Evolutionary conservation across 2,888 invertebrate genomes (phyloP), one percentile per base, ranked within the genome.

Genomic region (Ommatoiulus sabulosus): DNA sequence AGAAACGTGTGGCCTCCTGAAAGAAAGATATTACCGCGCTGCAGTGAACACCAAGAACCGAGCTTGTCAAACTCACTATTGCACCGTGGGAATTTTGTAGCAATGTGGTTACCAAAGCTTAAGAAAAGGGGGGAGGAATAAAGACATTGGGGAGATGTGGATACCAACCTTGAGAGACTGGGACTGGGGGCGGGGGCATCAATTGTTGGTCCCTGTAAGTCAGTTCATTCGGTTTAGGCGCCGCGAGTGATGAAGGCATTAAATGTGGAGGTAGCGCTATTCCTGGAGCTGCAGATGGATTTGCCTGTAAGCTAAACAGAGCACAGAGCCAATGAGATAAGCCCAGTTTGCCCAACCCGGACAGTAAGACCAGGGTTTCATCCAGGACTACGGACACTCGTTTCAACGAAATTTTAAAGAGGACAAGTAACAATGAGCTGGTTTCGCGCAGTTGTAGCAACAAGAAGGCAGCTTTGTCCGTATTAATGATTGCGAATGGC

Each of bases 171-270:
- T 87, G 87, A 44, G 87, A 87, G 20, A 52, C 87, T 10, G 89
- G 89, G 48, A 87, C 72, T 44, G 88, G 43, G 35, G 89, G 89
- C 44, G 89, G 89, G 44, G 89, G 89, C 89, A 89, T 89, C 88
- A 89, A 89, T 72, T 89, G 89, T 87, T 89, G 88, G 88, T 89
- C 89, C 72, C 89, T 89, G 44, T 89, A 88, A 46, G 63, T 89
- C 88, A 87, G 48, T 44, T 87, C 52, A 35, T 52, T 52, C 87
- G 87, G 35, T 48, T 87, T 87, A 35, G 87, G 35, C 48, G 52
- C 35, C 44, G 87, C 84, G 44, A 84, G 44, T 43, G 43, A 35
- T 87, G 87, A 52, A 48, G 87, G 44, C 87, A 87, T 87, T 48
- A 87, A 87, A 44, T 52, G 87, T 46, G 44, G 87, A 44, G 46